Conservation (phyloP, 2,797 vertebrate genomes). For the Sebastolobus altivelis region DNA sequence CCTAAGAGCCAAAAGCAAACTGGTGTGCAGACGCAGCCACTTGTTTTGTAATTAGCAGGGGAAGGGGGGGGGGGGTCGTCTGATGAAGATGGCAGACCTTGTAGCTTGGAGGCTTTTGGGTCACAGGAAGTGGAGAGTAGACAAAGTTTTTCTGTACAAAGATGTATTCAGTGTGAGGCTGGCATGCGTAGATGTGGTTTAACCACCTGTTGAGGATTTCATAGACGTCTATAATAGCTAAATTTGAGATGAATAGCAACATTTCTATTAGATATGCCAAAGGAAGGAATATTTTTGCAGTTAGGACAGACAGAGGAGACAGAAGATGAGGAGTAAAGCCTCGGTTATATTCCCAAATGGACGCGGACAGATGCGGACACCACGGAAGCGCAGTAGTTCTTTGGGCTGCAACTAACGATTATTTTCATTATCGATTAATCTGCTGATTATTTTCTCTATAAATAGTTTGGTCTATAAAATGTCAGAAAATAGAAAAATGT, state of each 20-base stretch:
- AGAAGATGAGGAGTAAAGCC: neutral
- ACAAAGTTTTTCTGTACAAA: neutral
- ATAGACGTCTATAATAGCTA: neutral
- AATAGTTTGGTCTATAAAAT: too few relatives aligned
- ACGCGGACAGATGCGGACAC: neutral
- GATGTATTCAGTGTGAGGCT: neutral
- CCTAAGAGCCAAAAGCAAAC: slow-evolving; percentile 52
- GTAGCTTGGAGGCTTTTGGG: neutral
- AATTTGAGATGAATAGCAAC: neutral
- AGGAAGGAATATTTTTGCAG: neutral
- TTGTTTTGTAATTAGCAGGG: slow-evolving; percentile 22
- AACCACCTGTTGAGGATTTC: neutral
- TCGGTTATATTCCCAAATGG: too few relatives aligned
- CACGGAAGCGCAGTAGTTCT: neutral
- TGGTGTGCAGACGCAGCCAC: slow-evolving; percentile 6
- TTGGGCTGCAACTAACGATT: too few relatives aligned
- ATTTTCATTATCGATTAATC: too few relatives aligned
- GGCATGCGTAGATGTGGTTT: neutral
- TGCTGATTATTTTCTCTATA: too few relatives aligned
- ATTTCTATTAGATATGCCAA: neutral
- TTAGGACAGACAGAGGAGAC: neutral
- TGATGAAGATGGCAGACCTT: neutral
- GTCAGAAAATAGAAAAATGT: too few relatives aligned
- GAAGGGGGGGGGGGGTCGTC: too few relatives aligned
- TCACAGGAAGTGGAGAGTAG: neutral